phyloP scores from a whole-genome alignment of 2,113 vertebrate genomes.

The Columbina picui region DNA sequence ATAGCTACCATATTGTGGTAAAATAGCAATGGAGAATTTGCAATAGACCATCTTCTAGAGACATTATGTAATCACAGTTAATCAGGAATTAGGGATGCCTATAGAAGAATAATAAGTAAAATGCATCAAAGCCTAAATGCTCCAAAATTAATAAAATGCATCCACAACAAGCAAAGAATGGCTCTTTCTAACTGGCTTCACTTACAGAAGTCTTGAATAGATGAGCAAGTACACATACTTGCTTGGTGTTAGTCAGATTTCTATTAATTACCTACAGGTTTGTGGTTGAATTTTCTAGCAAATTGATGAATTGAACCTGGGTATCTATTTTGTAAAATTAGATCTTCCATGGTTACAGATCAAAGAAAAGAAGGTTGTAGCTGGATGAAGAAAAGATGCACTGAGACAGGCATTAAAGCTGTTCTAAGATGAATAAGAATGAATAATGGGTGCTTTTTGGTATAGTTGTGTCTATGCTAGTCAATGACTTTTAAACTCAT shows the following conservation, averaged over 20 bases:
- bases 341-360: not conserved
- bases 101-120: not conserved
- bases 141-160: not conserved
- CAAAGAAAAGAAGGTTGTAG: not conserved
- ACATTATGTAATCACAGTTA: not conserved
- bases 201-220: not conserved
- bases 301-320: not conserved
- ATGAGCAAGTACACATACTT: not conserved
- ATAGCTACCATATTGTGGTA: not conserved
- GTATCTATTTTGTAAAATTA: not conserved
- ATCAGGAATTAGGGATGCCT: not conserved
- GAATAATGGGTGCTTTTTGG: not conserved
- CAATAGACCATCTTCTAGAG: not conserved
- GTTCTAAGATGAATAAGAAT: not conserved
- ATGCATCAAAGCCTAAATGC: not conserved
- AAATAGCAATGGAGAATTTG: not conserved
- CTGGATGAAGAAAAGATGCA: not conserved
- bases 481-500: not conserved
- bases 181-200: not conserved
- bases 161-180: not conserved
- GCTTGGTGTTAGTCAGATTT: not conserved
- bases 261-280: not conserved
- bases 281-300: not conserved
- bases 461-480: not conserved
- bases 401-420: constrained; percentile 1